Conservation (phyloP, 2,888 invertebrate species). For the Oxycera nigricornis region DNA sequence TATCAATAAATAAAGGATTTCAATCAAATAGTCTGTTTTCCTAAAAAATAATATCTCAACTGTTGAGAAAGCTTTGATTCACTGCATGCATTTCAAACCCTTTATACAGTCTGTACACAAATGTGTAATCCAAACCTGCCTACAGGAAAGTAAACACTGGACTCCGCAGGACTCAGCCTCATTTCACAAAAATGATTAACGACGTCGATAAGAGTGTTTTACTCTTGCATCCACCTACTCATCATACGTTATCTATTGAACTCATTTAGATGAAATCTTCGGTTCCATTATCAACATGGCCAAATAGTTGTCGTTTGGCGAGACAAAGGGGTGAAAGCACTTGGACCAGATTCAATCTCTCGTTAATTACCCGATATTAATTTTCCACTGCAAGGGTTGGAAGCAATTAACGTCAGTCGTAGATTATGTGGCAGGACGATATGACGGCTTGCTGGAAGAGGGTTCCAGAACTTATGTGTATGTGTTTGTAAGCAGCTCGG, state of each 20-base stretch:
- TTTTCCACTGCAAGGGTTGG: constrained; percentile 54
- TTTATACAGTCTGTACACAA: background rate
- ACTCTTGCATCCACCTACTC: background rate
- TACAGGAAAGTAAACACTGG: background rate
- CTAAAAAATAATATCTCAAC: no score
- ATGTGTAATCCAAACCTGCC: background rate
- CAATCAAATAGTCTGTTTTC: no score
- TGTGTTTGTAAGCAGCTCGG: constrained; percentile 13
- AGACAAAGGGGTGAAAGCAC: constrained; percentile 41
- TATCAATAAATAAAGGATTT: no score
- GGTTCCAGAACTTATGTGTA: background rate
- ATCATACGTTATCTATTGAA: background rate
- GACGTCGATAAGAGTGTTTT: background rate
- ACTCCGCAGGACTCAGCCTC: background rate
- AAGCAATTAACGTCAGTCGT: constrained; percentile 41
- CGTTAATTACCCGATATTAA: constrained; percentile 61
- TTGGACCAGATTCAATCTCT: constrained; percentile 55
- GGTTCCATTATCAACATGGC: background rate
- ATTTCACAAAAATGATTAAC: constrained; percentile 3
- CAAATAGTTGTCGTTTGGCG: constrained; percentile 15
- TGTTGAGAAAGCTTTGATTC: no score
- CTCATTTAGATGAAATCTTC: constrained; percentile 17
- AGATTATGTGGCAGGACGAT: constrained; percentile 17
- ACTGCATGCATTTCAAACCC: background rate
- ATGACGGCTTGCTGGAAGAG: background rate